Conservation (phyloP, 2,113 vertebrate genomes). For the Dinomys branickii region DNA sequence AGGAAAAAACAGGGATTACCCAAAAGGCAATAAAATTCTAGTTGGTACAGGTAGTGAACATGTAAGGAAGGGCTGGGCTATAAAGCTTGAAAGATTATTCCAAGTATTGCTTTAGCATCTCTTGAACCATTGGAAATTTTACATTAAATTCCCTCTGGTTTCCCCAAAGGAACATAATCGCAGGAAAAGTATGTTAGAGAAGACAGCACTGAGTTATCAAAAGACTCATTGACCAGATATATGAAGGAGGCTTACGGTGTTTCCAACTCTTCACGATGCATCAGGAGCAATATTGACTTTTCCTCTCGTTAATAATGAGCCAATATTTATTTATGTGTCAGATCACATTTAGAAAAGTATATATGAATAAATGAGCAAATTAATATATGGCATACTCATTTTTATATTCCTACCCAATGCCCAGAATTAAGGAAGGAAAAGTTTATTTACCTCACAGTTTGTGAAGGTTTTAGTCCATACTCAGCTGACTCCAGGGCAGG, state of each 20-base stretch:
- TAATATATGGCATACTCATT: neutral
- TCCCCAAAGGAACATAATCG: neutral
- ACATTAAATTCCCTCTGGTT: neutral
- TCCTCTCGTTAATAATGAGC: neutral
- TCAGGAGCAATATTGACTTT: neutral
- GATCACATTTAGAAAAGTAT: conserved; percentile 1
- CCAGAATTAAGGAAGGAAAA: too few species aligned
- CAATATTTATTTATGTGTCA: neutral
- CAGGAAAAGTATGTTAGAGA: neutral
- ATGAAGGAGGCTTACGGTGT: neutral
- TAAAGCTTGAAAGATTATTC: neutral
- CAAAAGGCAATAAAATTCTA: neutral
- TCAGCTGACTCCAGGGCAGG: too few species aligned
- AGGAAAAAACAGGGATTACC: neutral
- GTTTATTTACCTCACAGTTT: too few species aligned
- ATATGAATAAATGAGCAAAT: neutral
- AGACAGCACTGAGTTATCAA: neutral
- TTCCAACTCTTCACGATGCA: neutral
- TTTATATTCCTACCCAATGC: conserved; percentile 37
- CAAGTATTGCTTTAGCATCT: neutral
- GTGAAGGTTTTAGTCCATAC: too few species aligned
- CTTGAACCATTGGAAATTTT: neutral
- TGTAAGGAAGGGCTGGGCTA: neutral
- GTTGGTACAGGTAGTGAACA: neutral
- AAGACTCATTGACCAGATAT: neutral